These are phyloP conservation scores for Calcarius lapponicus DNA, from an alignment of 2,797 vertebrate species.

Conservation along the genomic window DNA sequence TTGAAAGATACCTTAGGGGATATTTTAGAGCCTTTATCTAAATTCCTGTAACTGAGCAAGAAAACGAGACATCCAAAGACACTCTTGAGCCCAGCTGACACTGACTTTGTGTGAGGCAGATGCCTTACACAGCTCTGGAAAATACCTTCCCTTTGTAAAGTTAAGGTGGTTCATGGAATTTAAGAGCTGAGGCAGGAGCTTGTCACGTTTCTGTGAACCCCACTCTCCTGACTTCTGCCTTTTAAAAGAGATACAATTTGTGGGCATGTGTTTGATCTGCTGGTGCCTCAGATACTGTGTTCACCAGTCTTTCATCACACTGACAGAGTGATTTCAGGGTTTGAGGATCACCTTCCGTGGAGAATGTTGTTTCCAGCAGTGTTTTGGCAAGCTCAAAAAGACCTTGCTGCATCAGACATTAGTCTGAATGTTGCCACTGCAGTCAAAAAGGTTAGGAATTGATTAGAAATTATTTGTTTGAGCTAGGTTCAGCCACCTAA, in stretches of 20 bases:
- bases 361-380: background rate
- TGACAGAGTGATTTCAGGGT: background rate
- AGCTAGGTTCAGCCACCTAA: background rate
- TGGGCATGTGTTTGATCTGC: background rate
- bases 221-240: background rate
- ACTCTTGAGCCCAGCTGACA: background rate
- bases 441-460: background rate
- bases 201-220: background rate
- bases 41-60: background rate
- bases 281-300: background rate
- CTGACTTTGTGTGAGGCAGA: background rate
- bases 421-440: background rate
- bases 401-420: background rate
- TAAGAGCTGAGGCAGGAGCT: background rate
- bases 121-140: background rate
- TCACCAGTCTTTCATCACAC: background rate
- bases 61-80: background rate
- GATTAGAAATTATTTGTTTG: background rate
- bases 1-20: background rate
- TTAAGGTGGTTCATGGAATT: background rate
- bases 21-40: background rate
- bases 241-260: background rate
- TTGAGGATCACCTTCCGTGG: background rate
- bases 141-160: background rate
- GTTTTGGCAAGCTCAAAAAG: background rate